These are phyloP conservation scores for Sialia sialis DNA, from an alignment of 2,113 vertebrate species.

Conservation along the genomic window DNA sequence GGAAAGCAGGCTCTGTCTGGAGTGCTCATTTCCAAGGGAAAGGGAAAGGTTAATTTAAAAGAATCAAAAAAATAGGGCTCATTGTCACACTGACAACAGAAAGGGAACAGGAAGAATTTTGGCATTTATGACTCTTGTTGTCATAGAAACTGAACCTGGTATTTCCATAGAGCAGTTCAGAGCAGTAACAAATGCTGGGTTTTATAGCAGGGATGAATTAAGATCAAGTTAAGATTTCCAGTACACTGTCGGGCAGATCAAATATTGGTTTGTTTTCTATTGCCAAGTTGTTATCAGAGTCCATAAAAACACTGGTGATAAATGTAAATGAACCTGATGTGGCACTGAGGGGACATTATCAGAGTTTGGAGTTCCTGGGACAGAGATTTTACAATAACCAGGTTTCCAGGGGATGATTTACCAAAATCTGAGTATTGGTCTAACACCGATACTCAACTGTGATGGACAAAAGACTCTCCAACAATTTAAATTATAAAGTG, in stretches of 20 bases:
- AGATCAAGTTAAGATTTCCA: slow-evolving; percentile 37
- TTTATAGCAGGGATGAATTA: slow-evolving; percentile 39
- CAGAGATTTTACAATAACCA: not conserved
- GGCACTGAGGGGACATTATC: not conserved
- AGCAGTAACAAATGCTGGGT: slow-evolving; percentile 35
- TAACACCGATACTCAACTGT: too few species aligned
- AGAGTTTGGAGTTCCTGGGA: not conserved
- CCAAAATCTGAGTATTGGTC: too few species aligned
- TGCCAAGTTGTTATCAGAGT: not conserved
- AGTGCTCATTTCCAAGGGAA: not conserved
- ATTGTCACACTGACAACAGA: slow-evolving; percentile 25
- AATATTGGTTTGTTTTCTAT: not conserved
- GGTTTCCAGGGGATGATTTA: not conserved
- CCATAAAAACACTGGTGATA: not conserved
- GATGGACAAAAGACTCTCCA: too few species aligned
- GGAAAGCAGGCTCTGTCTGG: not conserved
- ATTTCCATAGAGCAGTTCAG: slow-evolving; percentile 26
- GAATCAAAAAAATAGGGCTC: not conserved
- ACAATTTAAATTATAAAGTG: too few species aligned
- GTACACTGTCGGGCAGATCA: slow-evolving; percentile 23
- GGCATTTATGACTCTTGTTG: slow-evolving; percentile 61
- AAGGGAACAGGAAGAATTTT: slow-evolving; percentile 56
- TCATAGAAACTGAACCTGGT: slow-evolving; percentile 64
- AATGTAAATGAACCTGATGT: not conserved
- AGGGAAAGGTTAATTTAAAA: slow-evolving; percentile 20